Evolutionary conservation across 1,140 invertebrate species (phyloP).

Genomic region (Hylyphantes graminicola): DNA sequence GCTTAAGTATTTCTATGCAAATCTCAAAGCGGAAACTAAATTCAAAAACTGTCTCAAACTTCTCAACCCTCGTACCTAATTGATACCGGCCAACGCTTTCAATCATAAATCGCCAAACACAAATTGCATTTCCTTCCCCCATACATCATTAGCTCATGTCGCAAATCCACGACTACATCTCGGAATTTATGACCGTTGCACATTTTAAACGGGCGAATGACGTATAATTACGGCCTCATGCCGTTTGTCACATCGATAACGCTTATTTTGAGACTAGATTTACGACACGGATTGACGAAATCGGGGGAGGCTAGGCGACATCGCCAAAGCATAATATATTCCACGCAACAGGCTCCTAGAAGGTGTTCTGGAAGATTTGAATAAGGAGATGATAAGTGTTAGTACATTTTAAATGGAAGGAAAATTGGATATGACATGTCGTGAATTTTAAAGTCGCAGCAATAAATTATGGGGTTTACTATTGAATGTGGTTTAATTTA

Average conservation of each 20-base stretch:
- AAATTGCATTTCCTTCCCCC: constrained; percentile 28
- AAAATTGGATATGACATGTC: too few relatives aligned
- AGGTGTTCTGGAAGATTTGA: neutral
- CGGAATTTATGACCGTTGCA: constrained; percentile 26
- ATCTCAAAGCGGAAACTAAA: too few relatives aligned
- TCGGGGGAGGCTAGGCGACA: neutral
- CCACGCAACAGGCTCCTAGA: constrained; percentile 4
- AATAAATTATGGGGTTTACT: too few relatives aligned
- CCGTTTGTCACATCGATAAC: constrained; percentile 47
- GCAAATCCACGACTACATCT: constrained; percentile 19
- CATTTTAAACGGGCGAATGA: constrained; percentile 19
- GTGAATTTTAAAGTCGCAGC: too few relatives aligned
- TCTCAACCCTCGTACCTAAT: neutral
- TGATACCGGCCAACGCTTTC: constrained; percentile 9
- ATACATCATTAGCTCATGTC: constrained; percentile 38
- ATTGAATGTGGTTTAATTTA: too few relatives aligned
- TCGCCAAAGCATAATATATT: neutral
- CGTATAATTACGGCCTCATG: constrained; percentile 37
- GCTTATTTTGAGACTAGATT: constrained; percentile 12
- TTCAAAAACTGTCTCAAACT: too few relatives aligned
- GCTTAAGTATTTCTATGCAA: too few relatives aligned
- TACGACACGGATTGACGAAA: neutral
- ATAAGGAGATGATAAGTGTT: constrained; percentile 25
- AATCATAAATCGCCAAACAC: constrained; percentile 36
- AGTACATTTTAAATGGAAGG: neutral